Base-by-base conservation (phyloP, 2,797 vertebrate genomes). In the Sebastes hopkinsi region DNA sequence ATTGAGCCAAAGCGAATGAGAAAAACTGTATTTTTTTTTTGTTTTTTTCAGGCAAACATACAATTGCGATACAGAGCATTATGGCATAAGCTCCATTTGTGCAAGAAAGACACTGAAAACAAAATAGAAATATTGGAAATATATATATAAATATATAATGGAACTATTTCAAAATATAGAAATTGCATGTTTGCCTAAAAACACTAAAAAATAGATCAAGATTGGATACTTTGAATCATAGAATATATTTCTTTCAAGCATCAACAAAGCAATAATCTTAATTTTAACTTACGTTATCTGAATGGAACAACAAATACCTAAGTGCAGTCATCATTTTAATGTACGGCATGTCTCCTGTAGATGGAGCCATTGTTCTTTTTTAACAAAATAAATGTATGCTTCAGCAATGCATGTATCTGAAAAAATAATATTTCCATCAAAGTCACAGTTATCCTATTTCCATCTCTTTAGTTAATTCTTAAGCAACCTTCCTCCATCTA, bases 321-420 rank as follows among this genome's bases (percentile, higher is more conserved):
- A 52, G 14, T 58, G 36, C 52, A 55, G 34, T 27, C 23, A 5
- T 23, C 0, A 25, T 13, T 38, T 70, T 23, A 46, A 38, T 54
- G 3, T 46, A 67, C 8, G 5, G 8, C 5, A 6, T 67, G 23
- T 61, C 5, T 81, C 91, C 93, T 83, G 70, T 72, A 92, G 92
- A 81, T 93, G 88, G 91, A 75, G 90, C 77, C 77, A 79, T 73
- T 59, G 64, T 79, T 85, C 70, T 76, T 30, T 70, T 67, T 8
- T 18, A 78, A 66, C n/a, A n/a, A 55, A 73, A 36, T 14, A n/a
- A 54, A 72, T 3, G 7, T 23, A 5, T 58, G 23, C 20, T 16
- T 56, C 4, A 38, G 4, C 4, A 29, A 1, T 29, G 22, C 8
- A 65, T 29, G 18, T 9, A 65, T 50, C 52, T 74, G 55, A 59